Base-by-base conservation (phyloP, 2,113 vertebrate species). In the Sinocyclocheilus anophthalmus region DNA sequence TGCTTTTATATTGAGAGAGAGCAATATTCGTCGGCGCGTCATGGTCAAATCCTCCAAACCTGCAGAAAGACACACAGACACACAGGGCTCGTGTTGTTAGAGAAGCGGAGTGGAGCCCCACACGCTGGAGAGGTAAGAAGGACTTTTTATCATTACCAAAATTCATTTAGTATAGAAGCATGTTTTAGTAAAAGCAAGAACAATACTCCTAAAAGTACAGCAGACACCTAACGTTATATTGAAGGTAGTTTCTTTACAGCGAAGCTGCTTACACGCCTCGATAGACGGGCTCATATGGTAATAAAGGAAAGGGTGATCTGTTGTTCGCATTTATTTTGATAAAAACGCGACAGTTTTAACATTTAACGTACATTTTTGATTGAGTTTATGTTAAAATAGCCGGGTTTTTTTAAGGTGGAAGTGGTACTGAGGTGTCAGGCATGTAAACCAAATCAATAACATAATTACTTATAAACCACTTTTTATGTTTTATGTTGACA, bases 71-170 rank as follows among this genome's bases (percentile, higher is more conserved):
- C 59, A 83, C 53, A 70, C 72, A 69, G 73, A 83, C 59, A 83
- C 53, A 70, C 72, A 24, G 81, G 61, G 67, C 42, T 84, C 48
- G 75, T 76, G 82, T 88, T 88, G 87, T 88, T 88, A 59, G 30
- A 81, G 83, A 48, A 80, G 50, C 33, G 50, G 76, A 78, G 33
- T 18, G 37, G 11, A 26, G 72, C 55, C 45, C n/a, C 26, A 3
- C 67, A 79, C 65, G 83, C 18, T 45, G 4, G 39, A 85, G 57
- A n/a, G 72, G 83, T 85, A 76, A 61, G 50, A 45, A 30, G 11
- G 14, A 48, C 37, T 26, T 13, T 70, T 50, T 6, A 59, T 33
- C 26, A 50, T 33, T 18, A 0, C 45, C 12, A 14, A 1, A 48
- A 76, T 26, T 3, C 14, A 45, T 75, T 75, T 3, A 5, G 11